Conservation (phyloP, 2,113 vertebrate genomes). For the Galbula dea region DNA sequence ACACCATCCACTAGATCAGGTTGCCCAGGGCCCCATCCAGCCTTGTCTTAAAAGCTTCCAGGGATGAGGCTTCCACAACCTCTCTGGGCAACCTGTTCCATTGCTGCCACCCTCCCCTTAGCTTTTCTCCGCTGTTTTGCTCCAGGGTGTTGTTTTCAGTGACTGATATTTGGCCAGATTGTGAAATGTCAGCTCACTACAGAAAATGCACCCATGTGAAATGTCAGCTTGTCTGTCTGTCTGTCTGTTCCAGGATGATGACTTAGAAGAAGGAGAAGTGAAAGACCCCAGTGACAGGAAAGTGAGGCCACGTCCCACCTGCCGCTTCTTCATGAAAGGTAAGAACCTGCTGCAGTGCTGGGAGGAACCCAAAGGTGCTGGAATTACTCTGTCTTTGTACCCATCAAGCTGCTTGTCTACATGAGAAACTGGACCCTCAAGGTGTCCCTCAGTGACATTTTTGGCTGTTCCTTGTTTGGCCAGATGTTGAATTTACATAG, state of each 20-base stretch:
- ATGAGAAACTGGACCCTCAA: not conserved
- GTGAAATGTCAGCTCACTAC: not conserved
- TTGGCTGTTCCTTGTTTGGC: not conserved
- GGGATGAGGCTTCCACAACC: too few relatives aligned
- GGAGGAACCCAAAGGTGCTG: not conserved
- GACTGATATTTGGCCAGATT: not conserved
- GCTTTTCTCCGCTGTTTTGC: not conserved
- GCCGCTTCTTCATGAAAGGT: slow-evolving; percentile 99
- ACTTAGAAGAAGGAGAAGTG: slow-evolving; percentile 96
- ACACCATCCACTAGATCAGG: too few relatives aligned
- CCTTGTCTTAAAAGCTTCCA: too few relatives aligned
- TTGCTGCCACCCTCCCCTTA: not conserved
- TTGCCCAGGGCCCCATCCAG: too few relatives aligned
- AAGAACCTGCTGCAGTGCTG: not conserved
- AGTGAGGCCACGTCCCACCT: slow-evolving; percentile 92
- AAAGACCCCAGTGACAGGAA: slow-evolving; percentile 96
- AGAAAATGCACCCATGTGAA: not conserved
- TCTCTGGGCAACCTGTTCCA: too few relatives aligned
- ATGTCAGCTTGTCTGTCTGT: slow-evolving; percentile 22
- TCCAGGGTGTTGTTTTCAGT: not conserved
- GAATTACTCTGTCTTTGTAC: not conserved
- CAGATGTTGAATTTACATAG: not conserved
- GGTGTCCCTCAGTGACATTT: not conserved
- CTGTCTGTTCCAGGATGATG: slow-evolving; percentile 87
- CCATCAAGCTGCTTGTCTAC: not conserved